phyloP scores from a whole-genome alignment of 1,140 invertebrate genomes.

The Apis cerana region DNA sequence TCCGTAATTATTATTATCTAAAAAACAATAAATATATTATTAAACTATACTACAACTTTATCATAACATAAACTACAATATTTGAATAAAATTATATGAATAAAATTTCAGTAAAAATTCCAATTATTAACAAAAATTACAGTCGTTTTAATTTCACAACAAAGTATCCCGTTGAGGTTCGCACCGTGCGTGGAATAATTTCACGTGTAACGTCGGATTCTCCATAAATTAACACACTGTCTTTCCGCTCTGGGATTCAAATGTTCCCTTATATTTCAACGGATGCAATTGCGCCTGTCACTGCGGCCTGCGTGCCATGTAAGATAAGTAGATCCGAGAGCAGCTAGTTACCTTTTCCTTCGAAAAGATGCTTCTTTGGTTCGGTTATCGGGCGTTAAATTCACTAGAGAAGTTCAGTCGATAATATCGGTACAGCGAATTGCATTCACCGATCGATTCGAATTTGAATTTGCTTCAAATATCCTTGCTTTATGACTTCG shows the following conservation, averaged over 20 bases:
- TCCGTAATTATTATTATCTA: no score
- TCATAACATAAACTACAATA: no score
- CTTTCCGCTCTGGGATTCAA: neutral
- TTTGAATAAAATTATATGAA: no score
- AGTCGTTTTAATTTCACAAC: neutral
- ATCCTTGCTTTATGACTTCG: neutral
- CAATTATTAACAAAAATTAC: no score
- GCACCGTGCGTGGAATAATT: neutral
- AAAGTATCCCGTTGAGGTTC: neutral
- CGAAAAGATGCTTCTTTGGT: constrained; percentile 1
- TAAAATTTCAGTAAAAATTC: no score
- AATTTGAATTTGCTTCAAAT: constrained; percentile 31
- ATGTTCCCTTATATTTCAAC: neutral
- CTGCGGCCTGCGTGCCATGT: constrained; percentile 5
- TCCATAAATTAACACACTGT: constrained; percentile 2
- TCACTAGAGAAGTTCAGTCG: constrained; percentile 26
- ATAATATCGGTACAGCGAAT: constrained; percentile 30
- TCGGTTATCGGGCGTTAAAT: constrained; percentile 18
- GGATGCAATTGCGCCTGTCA: constrained; percentile 28
- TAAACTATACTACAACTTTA: no score
- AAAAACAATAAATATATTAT: no score
- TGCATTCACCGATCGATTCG: constrained; percentile 15
- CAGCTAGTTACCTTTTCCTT: constrained; percentile 2
- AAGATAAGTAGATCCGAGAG: neutral
- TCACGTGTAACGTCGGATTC: neutral